Percentiles rank a stretch among this genome's conserved stretches.
Conservation (phyloP, 2,113 vertebrate genomes). For the Vulpes ferrilata region DNA sequence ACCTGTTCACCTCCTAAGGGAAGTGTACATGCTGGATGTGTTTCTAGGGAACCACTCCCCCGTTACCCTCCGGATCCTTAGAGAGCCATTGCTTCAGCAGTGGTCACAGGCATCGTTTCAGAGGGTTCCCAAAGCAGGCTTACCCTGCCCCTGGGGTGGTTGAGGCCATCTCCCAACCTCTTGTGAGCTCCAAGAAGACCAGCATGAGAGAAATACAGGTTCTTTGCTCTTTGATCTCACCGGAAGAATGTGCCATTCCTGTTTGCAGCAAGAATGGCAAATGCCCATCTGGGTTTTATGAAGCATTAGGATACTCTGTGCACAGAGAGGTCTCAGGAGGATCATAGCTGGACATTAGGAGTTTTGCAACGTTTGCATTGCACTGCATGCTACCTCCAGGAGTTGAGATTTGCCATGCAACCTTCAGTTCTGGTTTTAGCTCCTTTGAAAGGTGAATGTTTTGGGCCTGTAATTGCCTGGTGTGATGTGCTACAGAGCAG, state of each 20-base stretch:
- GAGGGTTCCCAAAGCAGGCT: not conserved
- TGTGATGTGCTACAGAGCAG: not conserved
- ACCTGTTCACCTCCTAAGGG: not conserved
- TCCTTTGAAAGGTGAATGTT: not conserved
- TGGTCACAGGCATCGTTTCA: not conserved
- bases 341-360: not conserved
- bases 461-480: not conserved
- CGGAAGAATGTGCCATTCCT: not conserved
- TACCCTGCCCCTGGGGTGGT: not conserved
- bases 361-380: not conserved
- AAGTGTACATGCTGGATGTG: no score
- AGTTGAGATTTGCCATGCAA: not conserved
- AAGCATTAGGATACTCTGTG: not conserved
- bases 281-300: not conserved
- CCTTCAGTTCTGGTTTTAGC: not conserved
- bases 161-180: not conserved
- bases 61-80: not conserved
- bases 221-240: not conserved
- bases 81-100: not conserved
- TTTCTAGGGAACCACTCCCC: not conserved
- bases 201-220: not conserved
- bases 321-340: not conserved
- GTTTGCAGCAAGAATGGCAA: not conserved
- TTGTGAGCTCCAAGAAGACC: not conserved
- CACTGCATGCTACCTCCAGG: accelerated